Conservation (phyloP, 2,888 invertebrate genomes). For the Scrobipalpa costella region DNA sequence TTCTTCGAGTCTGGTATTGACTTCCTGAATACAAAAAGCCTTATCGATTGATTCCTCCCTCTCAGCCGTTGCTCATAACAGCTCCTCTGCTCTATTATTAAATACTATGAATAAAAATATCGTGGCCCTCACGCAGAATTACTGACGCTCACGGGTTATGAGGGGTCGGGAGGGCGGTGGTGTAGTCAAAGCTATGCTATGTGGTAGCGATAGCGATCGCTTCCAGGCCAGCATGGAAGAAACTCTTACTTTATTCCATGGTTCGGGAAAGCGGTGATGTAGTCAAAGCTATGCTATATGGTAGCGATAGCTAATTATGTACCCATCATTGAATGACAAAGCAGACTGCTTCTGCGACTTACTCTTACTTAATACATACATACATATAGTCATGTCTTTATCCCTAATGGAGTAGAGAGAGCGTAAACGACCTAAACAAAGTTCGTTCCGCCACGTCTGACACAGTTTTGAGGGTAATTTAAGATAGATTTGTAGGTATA, state of each 20-base stretch:
- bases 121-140: constrained; percentile 58
- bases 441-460: too few relatives aligned
- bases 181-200: constrained; percentile 33
- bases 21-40: background rate
- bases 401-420: too few relatives aligned
- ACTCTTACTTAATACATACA: too few relatives aligned
- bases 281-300: constrained; percentile 32
- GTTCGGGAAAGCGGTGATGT: constrained; percentile 30
- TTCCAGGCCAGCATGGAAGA: too few relatives aligned
- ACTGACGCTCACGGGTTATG: constrained; percentile 44
- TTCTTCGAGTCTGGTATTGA: background rate
- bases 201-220: too few relatives aligned
- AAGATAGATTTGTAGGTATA: too few relatives aligned
- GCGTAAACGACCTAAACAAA: too few relatives aligned
- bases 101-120: constrained; percentile 63
- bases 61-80: constrained; percentile 33
- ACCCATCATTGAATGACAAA: too few relatives aligned
- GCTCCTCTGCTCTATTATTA: constrained; percentile 52
- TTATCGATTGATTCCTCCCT: constrained; percentile 40
- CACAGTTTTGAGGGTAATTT: too few relatives aligned
- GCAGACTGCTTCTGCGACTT: too few relatives aligned
- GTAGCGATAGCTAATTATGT: background rate
- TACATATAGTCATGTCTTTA: too few relatives aligned
- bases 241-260: constrained; percentile 8
- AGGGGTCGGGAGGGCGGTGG: constrained; percentile 34